Conservation (phyloP, 2,888 invertebrate species). For the Agelastica alni region DNA sequence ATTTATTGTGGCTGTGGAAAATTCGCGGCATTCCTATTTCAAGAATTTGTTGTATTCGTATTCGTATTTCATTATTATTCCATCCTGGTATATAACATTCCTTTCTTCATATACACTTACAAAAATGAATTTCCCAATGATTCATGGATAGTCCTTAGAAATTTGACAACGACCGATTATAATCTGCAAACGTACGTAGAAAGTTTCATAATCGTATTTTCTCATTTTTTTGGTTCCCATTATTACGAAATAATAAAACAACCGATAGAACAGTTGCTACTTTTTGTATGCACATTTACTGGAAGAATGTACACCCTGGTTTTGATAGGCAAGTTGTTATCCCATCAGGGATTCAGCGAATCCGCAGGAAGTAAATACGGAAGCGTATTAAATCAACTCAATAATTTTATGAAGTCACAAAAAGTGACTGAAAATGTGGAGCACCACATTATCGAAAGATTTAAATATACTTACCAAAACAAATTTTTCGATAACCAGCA, state of each 20-base stretch:
- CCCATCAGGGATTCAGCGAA: constrained; percentile 42
- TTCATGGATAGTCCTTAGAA: constrained; percentile 5
- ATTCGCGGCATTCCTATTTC: too few relatives aligned
- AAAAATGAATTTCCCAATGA: not conserved
- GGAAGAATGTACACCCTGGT: constrained; percentile 44
- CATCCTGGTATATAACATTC: too few relatives aligned
- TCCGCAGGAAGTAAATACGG: constrained; percentile 54
- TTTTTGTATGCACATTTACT: constrained; percentile 36
- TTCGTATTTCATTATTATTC: too few relatives aligned
- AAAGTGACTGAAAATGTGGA: constrained; percentile 57
- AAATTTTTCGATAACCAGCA: constrained; percentile 60
- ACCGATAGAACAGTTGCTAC: constrained; percentile 34
- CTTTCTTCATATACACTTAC: too few relatives aligned
- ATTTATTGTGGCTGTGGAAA: too few relatives aligned
- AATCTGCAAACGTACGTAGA: constrained; percentile 5
- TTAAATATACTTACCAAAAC: constrained; percentile 60
- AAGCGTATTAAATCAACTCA: constrained; percentile 57
- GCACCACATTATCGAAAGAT: constrained; percentile 58
- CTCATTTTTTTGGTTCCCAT: constrained; percentile 15
- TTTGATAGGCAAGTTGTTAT: constrained; percentile 41
- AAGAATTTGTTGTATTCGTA: too few relatives aligned
- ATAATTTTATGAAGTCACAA: constrained; percentile 61
- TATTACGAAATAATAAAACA: constrained; percentile 1
- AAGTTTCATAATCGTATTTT: constrained; percentile 8
- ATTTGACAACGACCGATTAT: not conserved